Evolutionary conservation across 1,140 invertebrate species (phyloP), one percentile per base, ranked within the genome.

Genomic region (Augochlora pura): DNA sequence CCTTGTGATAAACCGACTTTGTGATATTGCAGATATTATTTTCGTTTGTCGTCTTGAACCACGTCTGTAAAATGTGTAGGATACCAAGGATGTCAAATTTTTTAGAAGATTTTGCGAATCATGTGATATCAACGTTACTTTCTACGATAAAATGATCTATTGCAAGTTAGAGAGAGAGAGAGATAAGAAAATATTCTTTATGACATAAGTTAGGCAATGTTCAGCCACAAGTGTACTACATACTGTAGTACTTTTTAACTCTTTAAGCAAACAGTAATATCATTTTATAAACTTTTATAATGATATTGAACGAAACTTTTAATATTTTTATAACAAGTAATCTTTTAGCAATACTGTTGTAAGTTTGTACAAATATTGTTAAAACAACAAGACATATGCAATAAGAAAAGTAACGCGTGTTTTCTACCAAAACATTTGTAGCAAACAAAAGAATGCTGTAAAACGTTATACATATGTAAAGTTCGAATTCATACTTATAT

Each of bases 271-370:
- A 52, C 38, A 9, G 7, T 71, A 71, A 32, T 27, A 54, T n/a
- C 76, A n/a, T 71, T 77, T 77, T 71, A 42, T 70, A 59, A 59
- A 18, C 46, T 25, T 70, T 21, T 77, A 57, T 65, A 77, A 39
- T 63, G 74, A 77, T 81, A 81, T 77, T 77, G 16, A 52, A 46
- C 10, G 6, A 27, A 49, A 72, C 21, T 60, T 67, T 67, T 52
- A 46, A 80, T 85, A 85, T 85, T 73, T 77, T 76, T 77, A 54
- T 64, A 76, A 80, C 7, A n/a, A 81, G 59, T 70, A 39, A 62
- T 38, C 14, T 27, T 76, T 1, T 57, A 81, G 79, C 65, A 65
- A 81, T 81, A 81, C 46, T 77, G 67, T 71, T 77, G 65, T 72
- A 14, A 67, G 63, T 75, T 57, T 66, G 42, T 66, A 73, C 71